These are phyloP conservation scores for Pogonognathellus flavescens DNA, from an alignment of 1,140 invertebrate genomes.

Conservation along the genomic window DNA sequence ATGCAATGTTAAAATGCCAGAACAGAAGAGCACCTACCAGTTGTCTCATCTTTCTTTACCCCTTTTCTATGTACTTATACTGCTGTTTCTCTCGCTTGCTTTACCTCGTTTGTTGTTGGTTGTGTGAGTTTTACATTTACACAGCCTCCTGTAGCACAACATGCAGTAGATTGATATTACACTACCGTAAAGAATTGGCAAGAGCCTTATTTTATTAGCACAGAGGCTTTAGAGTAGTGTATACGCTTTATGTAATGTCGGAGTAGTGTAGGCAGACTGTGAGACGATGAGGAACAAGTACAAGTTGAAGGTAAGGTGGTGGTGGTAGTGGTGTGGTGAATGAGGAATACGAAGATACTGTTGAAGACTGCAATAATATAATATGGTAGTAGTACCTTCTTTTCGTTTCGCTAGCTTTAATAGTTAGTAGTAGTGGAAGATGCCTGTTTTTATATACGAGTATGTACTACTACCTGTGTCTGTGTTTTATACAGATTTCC, in stretches of 20 bases:
- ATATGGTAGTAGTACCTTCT: background rate
- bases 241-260: too few species aligned
- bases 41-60: slow-evolving; percentile 37
- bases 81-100: too few species aligned
- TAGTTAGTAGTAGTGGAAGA: background rate
- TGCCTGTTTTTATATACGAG: background rate
- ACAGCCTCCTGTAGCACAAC: background rate
- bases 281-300: too few species aligned
- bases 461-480: slow-evolving; percentile 1
- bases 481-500: background rate
- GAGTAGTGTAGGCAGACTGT: too few species aligned
- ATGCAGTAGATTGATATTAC: background rate
- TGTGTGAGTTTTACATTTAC: slow-evolving; percentile 7
- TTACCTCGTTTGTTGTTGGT: background rate
- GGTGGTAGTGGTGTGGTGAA: background rate
- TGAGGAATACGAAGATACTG: background rate
- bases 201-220: slow-evolving; percentile 1
- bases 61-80: background rate
- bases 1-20: slow-evolving; percentile 11
- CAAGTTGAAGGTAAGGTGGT: too few species aligned
- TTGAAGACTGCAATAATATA: background rate
- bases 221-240: too few species aligned
- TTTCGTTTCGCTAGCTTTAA: slow-evolving; percentile 35
- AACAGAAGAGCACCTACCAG: background rate
- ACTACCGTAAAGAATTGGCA: slow-evolving; percentile 40